Evolutionary conservation across 2,797 vertebrate genomes (phyloP).

Genomic region (Delichon dasypus): DNA sequence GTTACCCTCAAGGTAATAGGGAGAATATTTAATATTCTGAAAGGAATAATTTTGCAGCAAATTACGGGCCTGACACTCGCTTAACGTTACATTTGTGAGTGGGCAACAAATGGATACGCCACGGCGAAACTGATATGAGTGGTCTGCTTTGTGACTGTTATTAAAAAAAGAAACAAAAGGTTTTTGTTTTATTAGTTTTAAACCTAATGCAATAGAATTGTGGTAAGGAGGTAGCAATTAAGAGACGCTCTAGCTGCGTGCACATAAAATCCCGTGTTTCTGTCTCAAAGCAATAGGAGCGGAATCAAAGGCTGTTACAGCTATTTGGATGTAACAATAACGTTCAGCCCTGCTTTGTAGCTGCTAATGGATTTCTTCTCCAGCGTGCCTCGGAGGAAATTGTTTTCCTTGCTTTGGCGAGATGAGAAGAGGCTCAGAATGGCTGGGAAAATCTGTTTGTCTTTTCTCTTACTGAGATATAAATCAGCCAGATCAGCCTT

Average conservation of each 20-base stretch:
- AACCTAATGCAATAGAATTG: neutral
- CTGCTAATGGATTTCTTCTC: constrained; percentile 11
- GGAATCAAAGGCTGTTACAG: neutral
- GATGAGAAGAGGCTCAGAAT: neutral
- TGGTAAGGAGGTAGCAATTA: neutral
- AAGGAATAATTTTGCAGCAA: neutral
- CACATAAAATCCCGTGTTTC: neutral
- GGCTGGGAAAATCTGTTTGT: constrained; percentile 17
- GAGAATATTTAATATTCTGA: neutral
- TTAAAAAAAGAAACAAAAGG: neutral
- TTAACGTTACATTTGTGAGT: fast-evolving
- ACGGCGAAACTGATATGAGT: neutral
- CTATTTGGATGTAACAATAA: neutral
- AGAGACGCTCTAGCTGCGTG: neutral
- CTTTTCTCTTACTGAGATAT: neutral
- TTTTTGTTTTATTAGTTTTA: neutral
- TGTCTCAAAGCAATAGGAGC: neutral
- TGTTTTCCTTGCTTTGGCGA: neutral
- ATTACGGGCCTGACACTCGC: neutral
- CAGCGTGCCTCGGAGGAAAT: neutral
- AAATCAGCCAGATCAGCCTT: constrained; percentile 4
- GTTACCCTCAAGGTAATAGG: neutral
- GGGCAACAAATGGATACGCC: neutral
- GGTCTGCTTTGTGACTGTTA: neutral
- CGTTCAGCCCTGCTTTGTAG: neutral